Base-by-base conservation (phyloP, 2,797 vertebrate species). In the Euthynnus affinis region DNA sequence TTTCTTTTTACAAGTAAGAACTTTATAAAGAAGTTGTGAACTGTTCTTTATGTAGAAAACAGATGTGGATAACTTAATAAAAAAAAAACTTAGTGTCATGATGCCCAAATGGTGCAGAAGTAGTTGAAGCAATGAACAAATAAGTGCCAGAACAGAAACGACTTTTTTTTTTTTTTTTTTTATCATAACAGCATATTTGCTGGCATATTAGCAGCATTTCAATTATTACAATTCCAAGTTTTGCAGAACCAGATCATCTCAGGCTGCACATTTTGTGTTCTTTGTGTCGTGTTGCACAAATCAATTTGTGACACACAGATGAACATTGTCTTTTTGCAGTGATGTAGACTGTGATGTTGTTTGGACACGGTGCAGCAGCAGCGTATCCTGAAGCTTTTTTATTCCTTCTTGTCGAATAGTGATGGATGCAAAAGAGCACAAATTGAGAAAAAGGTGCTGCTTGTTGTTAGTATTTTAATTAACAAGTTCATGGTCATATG, bases 41-140 rank as follows among this genome's bases (percentile, higher is more conserved):
- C 42, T 59, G 17, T 46, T 70, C 34, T 76, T 6, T 20, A 48
- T 65, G 60, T 13, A 61, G 74, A 65, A 75, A 84, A 70, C 74
- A 80, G 66, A 84, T 86, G 75, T 86, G 52, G 42, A 9, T 23
- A 75, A 70, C 74, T 88, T 71, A 2, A 67, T 52, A 67, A 46
- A 59, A n/a, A 15, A 17, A 65, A 48, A 14, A 4, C 9, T 17
- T 17, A 48, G 55, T 55, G 60, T 71, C 71, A 63, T 14, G 22
- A 58, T 68, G 40, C 3, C 18, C 59, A 22, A 70, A 51, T 44
- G 25, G 15, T 48, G 22, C 32, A 78, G 29, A 25, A 48, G 5
- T 32, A 9, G 46, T 20, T 9, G 12, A 25, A 55, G 37, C 12
- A 42, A 42, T 13, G 40, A 13, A 42, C 3, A 53, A 63, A 44